Base-by-base conservation (phyloP, 2,888 invertebrate species). In the Metopia argyrocephala region DNA sequence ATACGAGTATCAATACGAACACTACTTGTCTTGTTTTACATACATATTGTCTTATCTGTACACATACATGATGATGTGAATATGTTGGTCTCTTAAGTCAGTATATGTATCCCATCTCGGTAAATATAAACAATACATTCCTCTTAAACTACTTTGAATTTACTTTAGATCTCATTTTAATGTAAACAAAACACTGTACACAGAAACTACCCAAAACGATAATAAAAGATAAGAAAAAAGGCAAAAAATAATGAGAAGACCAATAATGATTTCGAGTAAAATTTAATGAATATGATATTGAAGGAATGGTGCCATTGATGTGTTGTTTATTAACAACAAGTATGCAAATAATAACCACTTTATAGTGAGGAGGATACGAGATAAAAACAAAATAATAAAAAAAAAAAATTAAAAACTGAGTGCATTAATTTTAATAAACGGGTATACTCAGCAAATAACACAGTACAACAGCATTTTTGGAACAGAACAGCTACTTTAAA, bases 71-170 rank as follows among this genome's bases (percentile, higher is more conserved):
- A 68, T 68, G 45, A 46, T 21, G 61, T 45, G 27, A 9, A 45
- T 21, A 31, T 12, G 45, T 28, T 38, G 38, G 2, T 12, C 3
- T 2, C 38, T 12, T 38, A 12, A 12, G 38, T 38, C 21, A 5
- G 38, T 38, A 38, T 38, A 21, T 57, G 66, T 27, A 62, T 59
- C 66, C 59, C 27, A 48, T 74, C 57, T 48, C 27, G 52, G 45
- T 28, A 66, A 59, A 27, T 54, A 64, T 64, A 76, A 52, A 65
- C 59, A 69, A 61, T 59, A 48, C 12, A 21, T 15, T 64, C 54
- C 46, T 68, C 73, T 81, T 74, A 65, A 69, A 74, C 80, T 69
- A 69, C 69, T 74, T 71, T 79, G 48, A 78, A 76, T 69, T 73
- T 65, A 76, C 64, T 74, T 73, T 27, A 54, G 59, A 21, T 65